Evolutionary conservation across 2,113 vertebrate genomes (phyloP).

Genomic region (Haemorhous mexicanus): DNA sequence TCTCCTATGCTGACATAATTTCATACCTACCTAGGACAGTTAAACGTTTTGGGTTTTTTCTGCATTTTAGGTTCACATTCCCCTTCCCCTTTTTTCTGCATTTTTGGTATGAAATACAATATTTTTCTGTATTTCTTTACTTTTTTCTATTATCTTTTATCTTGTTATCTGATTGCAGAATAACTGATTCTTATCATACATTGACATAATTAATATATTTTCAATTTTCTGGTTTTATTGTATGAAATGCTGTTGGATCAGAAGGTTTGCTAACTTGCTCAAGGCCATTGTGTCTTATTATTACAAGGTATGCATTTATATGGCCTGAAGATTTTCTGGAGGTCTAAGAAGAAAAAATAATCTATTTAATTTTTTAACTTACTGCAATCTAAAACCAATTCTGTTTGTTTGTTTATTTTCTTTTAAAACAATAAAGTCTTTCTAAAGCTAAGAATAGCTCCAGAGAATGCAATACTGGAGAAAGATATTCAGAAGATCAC

Average conservation of each 20-base stretch:
- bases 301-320: neutral
- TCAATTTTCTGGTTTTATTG: neutral
- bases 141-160: neutral
- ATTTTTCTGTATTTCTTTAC: neutral
- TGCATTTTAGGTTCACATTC: neutral
- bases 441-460: neutral
- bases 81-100: neutral
- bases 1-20: neutral
- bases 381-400: neutral
- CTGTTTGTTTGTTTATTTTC: neutral
- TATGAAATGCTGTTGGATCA: neutral
- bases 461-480: neutral
- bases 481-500: neutral
- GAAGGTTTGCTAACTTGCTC: neutral
- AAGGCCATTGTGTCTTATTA: neutral
- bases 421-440: neutral
- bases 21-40: neutral
- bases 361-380: neutral
- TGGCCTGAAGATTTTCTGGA: neutral
- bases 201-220: neutral
- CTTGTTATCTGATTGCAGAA: neutral
- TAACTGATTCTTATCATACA: neutral
- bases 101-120: neutral
- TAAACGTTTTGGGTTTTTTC: neutral
- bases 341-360: neutral